These are phyloP conservation scores for Latrodectus elegans DNA, from an alignment of 2,888 invertebrate species.

Conservation along the genomic window DNA sequence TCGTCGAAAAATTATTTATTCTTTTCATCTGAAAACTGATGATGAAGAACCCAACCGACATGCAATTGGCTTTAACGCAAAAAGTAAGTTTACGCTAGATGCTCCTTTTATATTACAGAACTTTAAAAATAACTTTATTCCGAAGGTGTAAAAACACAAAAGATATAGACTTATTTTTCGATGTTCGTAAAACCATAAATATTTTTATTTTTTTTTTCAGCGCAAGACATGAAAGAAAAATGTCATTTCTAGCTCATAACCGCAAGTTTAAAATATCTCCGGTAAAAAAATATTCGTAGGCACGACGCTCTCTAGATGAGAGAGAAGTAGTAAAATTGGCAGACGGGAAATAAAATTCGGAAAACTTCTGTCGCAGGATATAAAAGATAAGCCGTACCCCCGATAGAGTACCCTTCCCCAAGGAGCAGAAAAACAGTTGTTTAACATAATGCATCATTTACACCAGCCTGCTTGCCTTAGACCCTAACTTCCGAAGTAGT, in stretches of 20 bases:
- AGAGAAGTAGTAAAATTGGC: conserved; percentile 55
- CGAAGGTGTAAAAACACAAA: not conserved
- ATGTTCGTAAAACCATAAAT: conserved; percentile 9
- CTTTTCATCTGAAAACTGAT: too few species aligned
- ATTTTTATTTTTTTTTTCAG: conserved; percentile 16
- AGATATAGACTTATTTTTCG: not conserved
- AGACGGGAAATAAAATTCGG: conserved; percentile 56
- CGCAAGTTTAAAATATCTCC: conserved; percentile 40
- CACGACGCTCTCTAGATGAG: conserved; percentile 27
- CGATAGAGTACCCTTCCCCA: conserved; percentile 48
- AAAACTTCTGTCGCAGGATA: conserved; percentile 66
- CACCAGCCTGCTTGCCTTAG: conserved; percentile 43
- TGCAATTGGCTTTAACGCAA: too few species aligned
- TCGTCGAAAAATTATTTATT: too few species aligned
- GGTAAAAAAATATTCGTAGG: conserved; percentile 40
- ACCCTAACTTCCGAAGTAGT: conserved; percentile 30
- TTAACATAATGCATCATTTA: conserved; percentile 69
- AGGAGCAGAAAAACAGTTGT: conserved; percentile 61
- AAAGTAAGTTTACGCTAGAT: too few species aligned
- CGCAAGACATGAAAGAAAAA: conserved; percentile 16
- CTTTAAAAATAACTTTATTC: too few species aligned
- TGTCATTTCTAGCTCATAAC: conserved; percentile 38
- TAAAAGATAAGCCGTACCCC: conserved; percentile 57
- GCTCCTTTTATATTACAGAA: too few species aligned
- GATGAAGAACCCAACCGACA: too few species aligned